A percentile compares a stretch with the other conserved stretches of the same genome.
These are phyloP conservation scores for Isurus oxyrinchus DNA, from an alignment of 2,113 vertebrate genomes.

Conservation along the genomic window DNA sequence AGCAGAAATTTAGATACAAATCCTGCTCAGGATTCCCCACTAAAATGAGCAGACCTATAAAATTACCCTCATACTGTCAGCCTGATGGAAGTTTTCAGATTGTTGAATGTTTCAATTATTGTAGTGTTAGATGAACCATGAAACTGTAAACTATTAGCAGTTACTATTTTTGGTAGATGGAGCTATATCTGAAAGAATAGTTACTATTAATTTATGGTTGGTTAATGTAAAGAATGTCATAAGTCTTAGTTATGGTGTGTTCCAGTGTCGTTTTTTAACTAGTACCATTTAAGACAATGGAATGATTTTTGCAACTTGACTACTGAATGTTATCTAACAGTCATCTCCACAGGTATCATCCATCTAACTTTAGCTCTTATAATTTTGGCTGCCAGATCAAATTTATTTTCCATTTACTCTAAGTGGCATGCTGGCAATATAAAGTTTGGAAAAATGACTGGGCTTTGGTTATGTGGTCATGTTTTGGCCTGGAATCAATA, in stretches of 20 bases:
- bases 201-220: not conserved
- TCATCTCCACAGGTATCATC: not conserved
- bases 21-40: not conserved
- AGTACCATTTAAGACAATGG: not conserved
- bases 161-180: not conserved
- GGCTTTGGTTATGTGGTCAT: not conserved
- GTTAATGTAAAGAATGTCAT: not conserved
- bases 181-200: not conserved
- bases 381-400: not conserved
- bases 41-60: not conserved
- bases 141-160: not conserved
- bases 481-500: not conserved
- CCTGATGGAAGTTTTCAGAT: not conserved
- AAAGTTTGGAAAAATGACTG: not conserved
- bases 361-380: not conserved
- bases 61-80: not conserved
- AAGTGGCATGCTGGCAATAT: not conserved
- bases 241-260: not conserved
- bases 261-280: not conserved
- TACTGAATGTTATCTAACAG: not conserved
- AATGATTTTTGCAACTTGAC: not conserved
- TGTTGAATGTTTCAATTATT: not conserved
- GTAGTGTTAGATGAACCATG: not conserved
- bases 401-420: conserved; percentile 10
- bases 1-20: not conserved